Conservation (phyloP, 2,113 vertebrate species). For the Mustela nigripes region DNA sequence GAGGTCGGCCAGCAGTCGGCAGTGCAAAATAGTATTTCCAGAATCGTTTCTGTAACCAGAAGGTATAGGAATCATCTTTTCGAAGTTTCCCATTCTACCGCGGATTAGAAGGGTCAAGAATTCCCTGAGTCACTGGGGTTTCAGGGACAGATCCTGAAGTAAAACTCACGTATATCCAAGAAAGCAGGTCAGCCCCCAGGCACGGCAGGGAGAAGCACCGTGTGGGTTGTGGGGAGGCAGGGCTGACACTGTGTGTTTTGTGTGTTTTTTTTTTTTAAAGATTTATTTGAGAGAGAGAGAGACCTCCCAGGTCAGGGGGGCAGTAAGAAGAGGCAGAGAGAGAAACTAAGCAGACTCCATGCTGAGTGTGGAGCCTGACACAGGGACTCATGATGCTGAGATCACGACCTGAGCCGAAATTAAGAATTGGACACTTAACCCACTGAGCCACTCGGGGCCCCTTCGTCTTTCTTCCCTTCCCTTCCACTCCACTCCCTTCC, state of each 20-base stretch:
- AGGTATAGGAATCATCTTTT: neutral
- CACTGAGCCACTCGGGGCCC: neutral
- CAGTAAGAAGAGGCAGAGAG: neutral
- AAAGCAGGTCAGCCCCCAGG: rapidly evolving
- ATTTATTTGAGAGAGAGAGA: neutral
- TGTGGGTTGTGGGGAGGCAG: neutral
- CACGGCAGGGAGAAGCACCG: rapidly evolving
- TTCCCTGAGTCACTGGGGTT: neutral
- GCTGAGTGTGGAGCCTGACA: neutral
- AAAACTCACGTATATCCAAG: neutral
- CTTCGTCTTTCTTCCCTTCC: neutral
- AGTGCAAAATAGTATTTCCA: neutral
- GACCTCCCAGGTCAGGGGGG: neutral
- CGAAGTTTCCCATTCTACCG: neutral
- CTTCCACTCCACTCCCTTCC: no score
- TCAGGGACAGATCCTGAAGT: neutral
- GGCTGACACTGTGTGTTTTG: neutral
- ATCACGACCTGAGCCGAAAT: neutral
- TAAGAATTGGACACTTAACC: neutral
- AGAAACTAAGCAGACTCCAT: neutral
- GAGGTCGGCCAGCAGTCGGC: neutral
- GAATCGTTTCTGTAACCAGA: neutral
- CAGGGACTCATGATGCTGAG: neutral
- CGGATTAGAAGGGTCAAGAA: neutral
- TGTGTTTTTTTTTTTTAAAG: neutral